Percentiles rank a stretch among this genome's conserved stretches.
Conservation (phyloP, 2,888 invertebrate genomes). For the Eurytoma californica region DNA sequence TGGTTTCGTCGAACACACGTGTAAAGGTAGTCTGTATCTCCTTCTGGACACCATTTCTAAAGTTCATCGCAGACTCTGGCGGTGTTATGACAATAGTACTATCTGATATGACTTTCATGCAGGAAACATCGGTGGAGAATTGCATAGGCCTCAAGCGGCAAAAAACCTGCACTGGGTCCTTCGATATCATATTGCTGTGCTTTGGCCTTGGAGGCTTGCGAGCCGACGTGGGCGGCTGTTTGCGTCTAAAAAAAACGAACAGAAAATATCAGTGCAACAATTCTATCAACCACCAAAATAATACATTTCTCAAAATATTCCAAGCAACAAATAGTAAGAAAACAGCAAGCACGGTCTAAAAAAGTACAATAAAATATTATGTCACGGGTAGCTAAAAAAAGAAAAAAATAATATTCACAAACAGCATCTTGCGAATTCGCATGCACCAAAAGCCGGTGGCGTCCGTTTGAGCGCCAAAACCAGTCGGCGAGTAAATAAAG, state of each 20-base stretch:
- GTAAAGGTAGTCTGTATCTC: constrained; percentile 88
- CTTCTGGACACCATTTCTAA: constrained; percentile 78
- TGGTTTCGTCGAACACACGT: constrained; percentile 88
- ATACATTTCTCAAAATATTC: background rate
- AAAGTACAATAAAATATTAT: background rate
- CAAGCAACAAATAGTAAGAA: background rate
- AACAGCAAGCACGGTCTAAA: background rate
- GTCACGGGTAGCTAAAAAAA: too few species aligned
- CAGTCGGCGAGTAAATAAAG: background rate
- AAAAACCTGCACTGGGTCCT: constrained; percentile 91
- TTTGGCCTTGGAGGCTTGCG: constrained; percentile 66
- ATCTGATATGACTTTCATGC: constrained; percentile 83
- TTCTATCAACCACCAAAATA: too few species aligned
- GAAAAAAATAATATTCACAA: too few species aligned
- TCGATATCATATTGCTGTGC: constrained; percentile 68
- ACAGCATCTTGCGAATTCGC: too few species aligned
- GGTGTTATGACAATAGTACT: constrained; percentile 82
- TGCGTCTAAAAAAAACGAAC: constrained; percentile 61
- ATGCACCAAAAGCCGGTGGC: background rate
- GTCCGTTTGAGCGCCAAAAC: constrained; percentile 28
- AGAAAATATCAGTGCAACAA: background rate
- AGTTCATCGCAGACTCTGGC: constrained; percentile 80
- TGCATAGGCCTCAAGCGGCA: constrained; percentile 90
- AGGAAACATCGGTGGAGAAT: constrained; percentile 80
- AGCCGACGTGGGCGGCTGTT: constrained; percentile 68